Conservation (phyloP, 2,888 invertebrate genomes). For the Trypoxylon attenuatum region DNA sequence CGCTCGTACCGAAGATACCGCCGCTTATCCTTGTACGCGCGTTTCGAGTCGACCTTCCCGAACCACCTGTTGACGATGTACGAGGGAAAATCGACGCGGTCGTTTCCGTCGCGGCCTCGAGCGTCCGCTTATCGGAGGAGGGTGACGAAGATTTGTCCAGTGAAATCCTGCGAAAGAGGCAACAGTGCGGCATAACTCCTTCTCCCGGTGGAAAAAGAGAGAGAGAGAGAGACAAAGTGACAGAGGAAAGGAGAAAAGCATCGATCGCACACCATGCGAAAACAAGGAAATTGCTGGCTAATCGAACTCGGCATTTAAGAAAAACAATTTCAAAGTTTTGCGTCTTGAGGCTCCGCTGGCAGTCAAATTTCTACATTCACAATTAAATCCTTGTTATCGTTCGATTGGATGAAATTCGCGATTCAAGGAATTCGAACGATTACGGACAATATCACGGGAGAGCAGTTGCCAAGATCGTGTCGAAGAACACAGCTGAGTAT, state of each 20-base stretch:
- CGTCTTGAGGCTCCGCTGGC: too few relatives aligned
- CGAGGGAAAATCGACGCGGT: conserved; percentile 59
- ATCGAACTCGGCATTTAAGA: too few relatives aligned
- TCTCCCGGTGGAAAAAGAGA: not conserved
- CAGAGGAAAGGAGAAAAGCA: not conserved
- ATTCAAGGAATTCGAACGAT: not conserved
- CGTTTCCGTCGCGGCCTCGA: conserved; percentile 28
- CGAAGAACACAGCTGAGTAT: too few relatives aligned
- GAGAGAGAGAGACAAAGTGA: not conserved
- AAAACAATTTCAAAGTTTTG: too few relatives aligned
- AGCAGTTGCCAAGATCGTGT: too few relatives aligned
- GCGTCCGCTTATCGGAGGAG: not conserved
- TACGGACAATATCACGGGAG: too few relatives aligned
- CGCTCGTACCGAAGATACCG: not conserved
- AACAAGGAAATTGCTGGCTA: not conserved
- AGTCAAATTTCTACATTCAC: too few relatives aligned
- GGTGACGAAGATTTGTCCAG: too few relatives aligned
- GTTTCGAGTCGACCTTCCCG: conserved; percentile 41
- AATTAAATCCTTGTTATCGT: too few relatives aligned
- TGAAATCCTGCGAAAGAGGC: too few relatives aligned
- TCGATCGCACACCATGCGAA: not conserved
- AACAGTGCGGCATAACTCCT: not conserved
- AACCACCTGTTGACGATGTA: conserved; percentile 72
- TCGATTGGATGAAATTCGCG: too few relatives aligned
- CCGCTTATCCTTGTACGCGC: conserved; percentile 17